Conservation (phyloP, 2,888 invertebrate genomes). For the Drosophila sordidula region DNA sequence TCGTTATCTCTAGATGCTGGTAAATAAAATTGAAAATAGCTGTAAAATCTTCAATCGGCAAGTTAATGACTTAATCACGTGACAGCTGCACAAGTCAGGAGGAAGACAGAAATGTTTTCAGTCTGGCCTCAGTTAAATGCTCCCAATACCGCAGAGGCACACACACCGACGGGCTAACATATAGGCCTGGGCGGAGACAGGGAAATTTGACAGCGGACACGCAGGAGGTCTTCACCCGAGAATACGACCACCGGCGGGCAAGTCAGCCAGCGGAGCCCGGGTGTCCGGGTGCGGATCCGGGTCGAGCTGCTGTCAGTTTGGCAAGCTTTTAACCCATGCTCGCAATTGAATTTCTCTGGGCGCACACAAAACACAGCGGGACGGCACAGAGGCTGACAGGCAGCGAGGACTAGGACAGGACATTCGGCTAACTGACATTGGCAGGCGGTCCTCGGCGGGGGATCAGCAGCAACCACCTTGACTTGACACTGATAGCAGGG, state of each 20-base stretch:
- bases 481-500: constrained; percentile 74
- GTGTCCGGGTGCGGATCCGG: constrained; percentile 29
- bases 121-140: constrained; percentile 11
- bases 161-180: constrained; percentile 15
- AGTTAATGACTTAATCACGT: constrained; percentile 52
- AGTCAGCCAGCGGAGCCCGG: background rate
- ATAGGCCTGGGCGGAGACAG: constrained; percentile 46
- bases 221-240: constrained; percentile 57
- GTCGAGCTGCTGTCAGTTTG: constrained; percentile 68
- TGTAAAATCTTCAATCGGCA: constrained; percentile 19
- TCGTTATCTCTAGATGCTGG: background rate
- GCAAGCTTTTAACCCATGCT: constrained; percentile 72
- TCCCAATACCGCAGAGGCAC: constrained; percentile 11
- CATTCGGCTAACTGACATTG: constrained; percentile 69
- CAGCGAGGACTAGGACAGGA: constrained; percentile 37
- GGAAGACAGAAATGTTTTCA: constrained; percentile 9
- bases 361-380: constrained; percentile 26
- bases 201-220: constrained; percentile 57
- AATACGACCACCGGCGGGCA: constrained; percentile 33
- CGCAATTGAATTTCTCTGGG: constrained; percentile 59
- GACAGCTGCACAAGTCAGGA: constrained; percentile 27
- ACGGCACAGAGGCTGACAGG: constrained; percentile 11
- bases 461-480: constrained; percentile 56
- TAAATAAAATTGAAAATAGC: constrained; percentile 9
- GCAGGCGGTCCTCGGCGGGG: constrained; percentile 62